Base-by-base conservation (phyloP, 2,113 vertebrate species). In the Corvus cornix region DNA sequence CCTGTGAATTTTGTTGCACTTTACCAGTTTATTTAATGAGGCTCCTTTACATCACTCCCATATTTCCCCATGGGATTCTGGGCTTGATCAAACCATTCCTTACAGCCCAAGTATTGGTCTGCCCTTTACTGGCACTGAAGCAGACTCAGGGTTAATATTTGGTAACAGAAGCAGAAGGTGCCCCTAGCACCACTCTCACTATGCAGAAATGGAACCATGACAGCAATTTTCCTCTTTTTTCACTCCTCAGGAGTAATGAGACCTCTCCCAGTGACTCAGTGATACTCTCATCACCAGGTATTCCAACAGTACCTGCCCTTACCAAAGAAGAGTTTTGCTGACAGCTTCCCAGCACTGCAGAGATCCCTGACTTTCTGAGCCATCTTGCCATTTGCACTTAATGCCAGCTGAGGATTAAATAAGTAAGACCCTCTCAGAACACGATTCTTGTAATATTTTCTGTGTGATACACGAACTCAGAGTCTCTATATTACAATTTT, bases 381-480 rank as follows among this genome's bases (percentile, higher is more conserved):
- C 30, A 49, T 72, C 58, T 59, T 67, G 30, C 30, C 52, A 51
- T 33, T 31, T 31, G 33, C 27, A 51, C 1, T 35, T 86, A 53
- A 74, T 27, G 16, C 46, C 55, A 74, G 43, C 8, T 77, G 73
- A 95, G 35, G 24, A 72, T 82, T 87, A 56, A 51, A 75, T 67
- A 64, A 67, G 56, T 59, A 76, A 68, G 41, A 87, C 15, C 39
- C 39, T 59, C 48, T 37, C 14, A 20, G 58, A 76, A 74, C 63
- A 79, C 0, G 0, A 6, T 23, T 46, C 26, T 83, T 43, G 21
- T 68, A 13, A 11, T 75, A n/a, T 64, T 59, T 79, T 64, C 27
- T 2, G 0, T 53, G 12, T 23, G 26, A 26, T 69, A 69, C 17
- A 68, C 0, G 0, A 92, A 62, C 31, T 90, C 11, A 14, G 18